Evolutionary conservation across 37 sponge, comb jelly and placozoan species (phyloP).

Genomic region (Ephydatia muelleri): DNA sequence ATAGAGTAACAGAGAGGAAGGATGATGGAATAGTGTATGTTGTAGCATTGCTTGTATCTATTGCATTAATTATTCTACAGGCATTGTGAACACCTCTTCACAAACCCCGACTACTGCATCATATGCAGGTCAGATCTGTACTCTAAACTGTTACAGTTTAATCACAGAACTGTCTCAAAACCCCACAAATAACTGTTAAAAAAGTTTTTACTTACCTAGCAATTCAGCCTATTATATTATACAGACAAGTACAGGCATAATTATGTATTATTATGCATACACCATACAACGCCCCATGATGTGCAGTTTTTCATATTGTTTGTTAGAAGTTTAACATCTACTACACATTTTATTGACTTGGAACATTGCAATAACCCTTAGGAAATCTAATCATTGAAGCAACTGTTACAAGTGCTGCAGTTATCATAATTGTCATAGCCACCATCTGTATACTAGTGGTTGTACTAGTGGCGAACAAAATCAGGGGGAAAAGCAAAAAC

Average conservation of each 20-base stretch:
- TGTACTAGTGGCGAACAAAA: neutral
- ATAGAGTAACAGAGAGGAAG: neutral
- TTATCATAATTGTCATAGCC: neutral
- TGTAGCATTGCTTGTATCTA: neutral
- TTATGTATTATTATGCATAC: too few species aligned
- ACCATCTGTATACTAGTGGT: neutral
- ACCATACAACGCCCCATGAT: too few species aligned
- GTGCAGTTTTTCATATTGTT: too few species aligned
- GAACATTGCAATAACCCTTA: too few species aligned
- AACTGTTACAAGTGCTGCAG: neutral
- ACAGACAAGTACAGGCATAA: too few species aligned
- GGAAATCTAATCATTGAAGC: neutral
- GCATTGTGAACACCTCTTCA: neutral
- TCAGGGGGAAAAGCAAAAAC: neutral
- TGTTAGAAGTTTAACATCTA: too few species aligned
- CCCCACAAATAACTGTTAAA: too few species aligned
- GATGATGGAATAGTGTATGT: neutral
- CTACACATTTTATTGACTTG: neutral
- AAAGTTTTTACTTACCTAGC: too few species aligned
- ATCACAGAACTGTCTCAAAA: too few species aligned
- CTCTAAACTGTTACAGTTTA: too few species aligned
- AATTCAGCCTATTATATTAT: too few species aligned
- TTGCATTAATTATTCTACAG: neutral
- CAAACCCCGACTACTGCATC: neutral
- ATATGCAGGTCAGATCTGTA: neutral